Evolutionary conservation across 2,797 vertebrate species (phyloP).

Genomic region (Siniperca scherzeri): DNA sequence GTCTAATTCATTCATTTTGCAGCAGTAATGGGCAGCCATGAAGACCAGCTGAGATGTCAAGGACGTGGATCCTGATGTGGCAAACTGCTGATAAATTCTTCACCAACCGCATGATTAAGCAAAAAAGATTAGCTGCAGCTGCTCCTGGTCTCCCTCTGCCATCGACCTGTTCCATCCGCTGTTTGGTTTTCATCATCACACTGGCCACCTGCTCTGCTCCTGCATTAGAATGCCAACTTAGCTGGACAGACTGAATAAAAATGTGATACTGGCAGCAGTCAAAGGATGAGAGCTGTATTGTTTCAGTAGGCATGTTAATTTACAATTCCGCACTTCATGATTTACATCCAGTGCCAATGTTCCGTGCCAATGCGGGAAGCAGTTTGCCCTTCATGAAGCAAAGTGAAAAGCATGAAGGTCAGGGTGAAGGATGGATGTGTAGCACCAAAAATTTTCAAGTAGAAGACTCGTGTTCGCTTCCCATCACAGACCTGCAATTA

Average conservation of each 20-base stretch:
- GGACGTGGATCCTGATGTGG: constrained; percentile 39
- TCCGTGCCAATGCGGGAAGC: not conserved
- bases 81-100: constrained; percentile 58
- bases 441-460: not conserved
- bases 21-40: constrained; percentile 16
- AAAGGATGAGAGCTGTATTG: not conserved
- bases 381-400: not conserved
- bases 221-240: constrained; percentile 17
- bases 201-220: constrained; percentile 53
- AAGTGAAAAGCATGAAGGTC: not conserved
- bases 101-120: constrained; percentile 49
- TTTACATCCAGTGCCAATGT: not conserved
- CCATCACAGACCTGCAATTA: not conserved
- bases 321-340: not conserved
- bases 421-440: not conserved
- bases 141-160: constrained; percentile 30
- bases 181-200: constrained; percentile 59
- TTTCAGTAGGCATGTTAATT: not conserved
- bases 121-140: constrained; percentile 64
- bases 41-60: constrained; percentile 49
- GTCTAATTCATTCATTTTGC: constrained; percentile 15
- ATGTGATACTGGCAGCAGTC: not conserved
- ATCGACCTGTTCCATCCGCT: constrained; percentile 7
- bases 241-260: constrained; percentile 10
- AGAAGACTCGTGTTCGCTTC: not conserved